phyloP scores from a whole-genome alignment of 1,140 invertebrate genomes.

The Drosophila sp. region DNA sequence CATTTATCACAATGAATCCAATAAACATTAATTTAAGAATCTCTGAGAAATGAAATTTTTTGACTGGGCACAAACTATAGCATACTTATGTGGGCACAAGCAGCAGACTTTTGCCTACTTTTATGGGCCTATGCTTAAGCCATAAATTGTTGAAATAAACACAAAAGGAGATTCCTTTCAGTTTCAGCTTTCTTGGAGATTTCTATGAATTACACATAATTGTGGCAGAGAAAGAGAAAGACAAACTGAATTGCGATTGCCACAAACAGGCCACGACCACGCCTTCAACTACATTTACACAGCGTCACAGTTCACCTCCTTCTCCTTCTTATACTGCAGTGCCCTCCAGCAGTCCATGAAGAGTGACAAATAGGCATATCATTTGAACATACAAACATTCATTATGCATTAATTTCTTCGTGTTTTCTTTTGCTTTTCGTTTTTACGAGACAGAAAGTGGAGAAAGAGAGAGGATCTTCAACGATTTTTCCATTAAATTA shows the following conservation, averaged over 20 bases:
- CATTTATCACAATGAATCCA: no score
- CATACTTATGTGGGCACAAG: no score
- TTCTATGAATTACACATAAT: background rate
- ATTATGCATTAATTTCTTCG: slow-evolving; percentile 71
- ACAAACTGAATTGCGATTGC: background rate
- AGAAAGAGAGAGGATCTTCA: slow-evolving; percentile 28
- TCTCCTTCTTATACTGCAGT: no score
- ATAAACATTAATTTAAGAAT: no score
- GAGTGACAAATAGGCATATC: slow-evolving; percentile 73
- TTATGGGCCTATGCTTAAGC: background rate
- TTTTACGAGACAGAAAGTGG: background rate
- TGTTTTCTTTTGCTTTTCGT: background rate
- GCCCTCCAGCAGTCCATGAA: background rate
- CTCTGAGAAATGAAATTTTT: no score
- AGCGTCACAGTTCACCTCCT: background rate
- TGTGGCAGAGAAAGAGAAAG: background rate
- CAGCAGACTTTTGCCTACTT: background rate
- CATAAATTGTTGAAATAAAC: background rate
- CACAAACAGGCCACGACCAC: slow-evolving; percentile 39
- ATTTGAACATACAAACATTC: slow-evolving; percentile 61
- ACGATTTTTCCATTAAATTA: slow-evolving; percentile 77
- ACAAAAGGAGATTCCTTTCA: background rate
- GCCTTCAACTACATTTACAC: slow-evolving; percentile 1
- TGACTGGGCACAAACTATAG: no score
- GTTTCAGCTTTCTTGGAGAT: background rate